Conservation (phyloP, 2,797 vertebrate genomes). For the Picus viridis region DNA sequence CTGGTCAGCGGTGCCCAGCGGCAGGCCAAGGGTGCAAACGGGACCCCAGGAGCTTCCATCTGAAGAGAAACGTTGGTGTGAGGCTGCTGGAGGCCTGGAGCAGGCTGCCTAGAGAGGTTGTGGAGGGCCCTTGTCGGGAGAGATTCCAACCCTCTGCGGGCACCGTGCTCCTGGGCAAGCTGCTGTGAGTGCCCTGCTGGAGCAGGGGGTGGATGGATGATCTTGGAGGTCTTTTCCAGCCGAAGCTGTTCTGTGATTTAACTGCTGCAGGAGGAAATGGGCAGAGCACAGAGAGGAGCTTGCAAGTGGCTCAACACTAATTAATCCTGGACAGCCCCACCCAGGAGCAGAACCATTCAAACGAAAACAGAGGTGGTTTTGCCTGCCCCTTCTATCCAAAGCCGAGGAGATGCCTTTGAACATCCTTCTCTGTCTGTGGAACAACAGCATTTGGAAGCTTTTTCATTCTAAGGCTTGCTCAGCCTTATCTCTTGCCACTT, state of each 20-base stretch:
- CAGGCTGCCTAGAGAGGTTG: too few relatives aligned
- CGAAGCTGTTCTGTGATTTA: background rate
- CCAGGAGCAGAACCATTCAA: background rate
- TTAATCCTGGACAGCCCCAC: background rate
- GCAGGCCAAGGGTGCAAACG: too few relatives aligned
- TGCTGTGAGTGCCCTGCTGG: too few relatives aligned
- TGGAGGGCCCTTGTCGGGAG: too few relatives aligned
- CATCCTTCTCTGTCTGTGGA: background rate
- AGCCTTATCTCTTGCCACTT: background rate
- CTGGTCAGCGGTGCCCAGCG: too few relatives aligned
- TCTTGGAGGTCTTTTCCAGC: too few relatives aligned
- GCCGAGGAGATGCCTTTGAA: fast-evolving
- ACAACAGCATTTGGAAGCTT: background rate
- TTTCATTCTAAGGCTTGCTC: background rate
- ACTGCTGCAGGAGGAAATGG: background rate
- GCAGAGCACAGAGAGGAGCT: background rate
- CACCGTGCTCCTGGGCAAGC: too few relatives aligned
- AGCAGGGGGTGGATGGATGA: too few relatives aligned
- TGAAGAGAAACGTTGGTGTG: too few relatives aligned
- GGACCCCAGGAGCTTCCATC: too few relatives aligned
- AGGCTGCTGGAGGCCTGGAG: too few relatives aligned
- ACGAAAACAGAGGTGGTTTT: background rate
- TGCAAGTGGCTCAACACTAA: background rate
- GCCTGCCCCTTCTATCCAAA: background rate
- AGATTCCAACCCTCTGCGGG: too few relatives aligned